Percentiles rank a stretch among this genome's conserved stretches.
Evolutionary conservation across 2,113 vertebrate genomes (phyloP).

Genomic region (Entelurus aequoreus): DNA sequence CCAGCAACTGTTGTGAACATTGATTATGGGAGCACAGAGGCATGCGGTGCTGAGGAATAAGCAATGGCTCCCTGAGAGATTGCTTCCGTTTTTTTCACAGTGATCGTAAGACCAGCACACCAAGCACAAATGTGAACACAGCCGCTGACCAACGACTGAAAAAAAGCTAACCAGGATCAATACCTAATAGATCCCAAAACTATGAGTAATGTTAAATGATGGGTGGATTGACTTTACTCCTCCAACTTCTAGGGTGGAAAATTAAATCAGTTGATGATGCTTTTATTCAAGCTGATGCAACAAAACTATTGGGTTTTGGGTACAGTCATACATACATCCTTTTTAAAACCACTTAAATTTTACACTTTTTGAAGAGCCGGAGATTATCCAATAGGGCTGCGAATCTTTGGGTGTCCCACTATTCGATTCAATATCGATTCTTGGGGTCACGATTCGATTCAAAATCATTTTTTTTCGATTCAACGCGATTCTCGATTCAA

Average conservation of each 20-base stretch:
- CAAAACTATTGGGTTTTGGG: too few species aligned
- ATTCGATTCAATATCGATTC: too few species aligned
- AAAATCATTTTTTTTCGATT: too few species aligned
- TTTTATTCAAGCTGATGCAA: too few species aligned
- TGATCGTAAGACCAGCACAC: constrained; percentile 59
- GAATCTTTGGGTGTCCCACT: too few species aligned
- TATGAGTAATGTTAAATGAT: constrained; percentile 70
- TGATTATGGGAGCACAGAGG: constrained; percentile 64
- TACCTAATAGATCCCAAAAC: constrained; percentile 68
- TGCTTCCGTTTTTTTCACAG: constrained; percentile 53
- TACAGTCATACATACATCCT: too few species aligned
- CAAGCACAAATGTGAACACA: constrained; percentile 65
- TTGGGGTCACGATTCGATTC: too few species aligned
- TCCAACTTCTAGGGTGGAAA: neutral
- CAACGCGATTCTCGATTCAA: too few species aligned
- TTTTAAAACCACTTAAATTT: too few species aligned
- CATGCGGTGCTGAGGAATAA: constrained; percentile 43
- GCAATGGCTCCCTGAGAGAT: constrained; percentile 55
- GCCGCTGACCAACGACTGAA: constrained; percentile 71
- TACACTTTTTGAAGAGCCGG: too few species aligned
- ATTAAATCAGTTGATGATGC: too few species aligned
- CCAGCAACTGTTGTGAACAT: constrained; percentile 59
- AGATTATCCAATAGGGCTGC: too few species aligned
- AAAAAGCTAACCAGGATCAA: constrained; percentile 71
- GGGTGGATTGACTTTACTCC: constrained; percentile 32